Evolutionary conservation across 2,888 invertebrate genomes (phyloP).

Genomic region (Cosmia trapezina): DNA sequence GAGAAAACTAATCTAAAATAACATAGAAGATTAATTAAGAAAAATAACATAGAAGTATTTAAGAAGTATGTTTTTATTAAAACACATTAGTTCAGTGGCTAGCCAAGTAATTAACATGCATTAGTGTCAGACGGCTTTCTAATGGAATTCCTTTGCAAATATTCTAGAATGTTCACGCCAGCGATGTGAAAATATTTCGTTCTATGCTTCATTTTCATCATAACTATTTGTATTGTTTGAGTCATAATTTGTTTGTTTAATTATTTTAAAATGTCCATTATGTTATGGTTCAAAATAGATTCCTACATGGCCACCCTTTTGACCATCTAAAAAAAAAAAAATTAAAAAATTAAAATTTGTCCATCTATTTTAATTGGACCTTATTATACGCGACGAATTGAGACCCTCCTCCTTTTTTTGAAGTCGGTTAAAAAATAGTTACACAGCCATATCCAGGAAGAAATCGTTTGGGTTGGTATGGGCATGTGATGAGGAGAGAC

Average conservation of each 20-base stretch:
- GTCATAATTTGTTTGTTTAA: neutral
- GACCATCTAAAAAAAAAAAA: too few relatives aligned
- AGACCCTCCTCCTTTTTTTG: too few relatives aligned
- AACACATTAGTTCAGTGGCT: conserved; percentile 38
- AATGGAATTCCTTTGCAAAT: conserved; percentile 69
- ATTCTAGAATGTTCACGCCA: conserved; percentile 55
- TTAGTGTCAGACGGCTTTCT: conserved; percentile 55
- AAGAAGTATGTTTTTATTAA: conserved; percentile 43
- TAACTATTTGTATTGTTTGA: neutral
- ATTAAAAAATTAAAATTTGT: too few relatives aligned
- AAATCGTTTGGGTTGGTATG: too few relatives aligned
- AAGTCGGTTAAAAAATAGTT: too few relatives aligned
- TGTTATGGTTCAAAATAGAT: neutral
- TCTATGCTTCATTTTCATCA: conserved; percentile 10
- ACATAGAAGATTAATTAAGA: too few relatives aligned
- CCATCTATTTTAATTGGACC: too few relatives aligned
- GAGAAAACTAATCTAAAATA: conserved; percentile 6
- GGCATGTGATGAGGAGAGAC: too few relatives aligned
- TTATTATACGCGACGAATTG: too few relatives aligned
- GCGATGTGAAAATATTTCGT: conserved; percentile 45
- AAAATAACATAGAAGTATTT: conserved; percentile 1
- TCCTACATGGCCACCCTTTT: too few relatives aligned
- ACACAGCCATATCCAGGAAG: too few relatives aligned
- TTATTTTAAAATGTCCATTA: neutral
- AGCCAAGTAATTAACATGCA: conserved; percentile 62